These are phyloP conservation scores for Zeuzera pyrina DNA, from an alignment of 2,888 invertebrate genomes.

Conservation along the genomic window DNA sequence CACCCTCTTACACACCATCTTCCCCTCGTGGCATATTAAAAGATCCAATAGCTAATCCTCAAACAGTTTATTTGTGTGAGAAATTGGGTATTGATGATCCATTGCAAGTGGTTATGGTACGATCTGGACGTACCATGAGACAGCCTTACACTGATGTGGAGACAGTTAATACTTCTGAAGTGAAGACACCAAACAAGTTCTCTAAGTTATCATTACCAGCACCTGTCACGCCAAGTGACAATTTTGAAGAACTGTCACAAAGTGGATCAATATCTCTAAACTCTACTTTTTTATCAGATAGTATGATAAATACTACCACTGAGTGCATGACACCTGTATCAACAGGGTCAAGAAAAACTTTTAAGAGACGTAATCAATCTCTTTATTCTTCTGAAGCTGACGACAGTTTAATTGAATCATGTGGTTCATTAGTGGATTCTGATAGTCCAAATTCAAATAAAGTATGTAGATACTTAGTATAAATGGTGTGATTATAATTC, in stretches of 20 bases:
- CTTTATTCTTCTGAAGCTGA: conserved; percentile 46
- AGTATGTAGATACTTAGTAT: too few species aligned
- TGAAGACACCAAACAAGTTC: conserved; percentile 36
- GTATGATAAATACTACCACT: conserved; percentile 20
- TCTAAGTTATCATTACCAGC: conserved; percentile 49
- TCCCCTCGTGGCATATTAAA: conserved; percentile 48
- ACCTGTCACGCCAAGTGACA: conserved; percentile 45
- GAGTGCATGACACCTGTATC: conserved; percentile 41
- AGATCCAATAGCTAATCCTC: conserved; percentile 76
- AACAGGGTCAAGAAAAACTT: conserved; percentile 39
- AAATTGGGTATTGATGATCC: conserved; percentile 87
- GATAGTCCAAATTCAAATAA: conserved; percentile 39
- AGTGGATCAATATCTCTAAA: conserved; percentile 20
- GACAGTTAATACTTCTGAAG: conserved; percentile 9
- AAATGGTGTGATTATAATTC: too few species aligned
- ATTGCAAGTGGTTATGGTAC: conserved; percentile 73
- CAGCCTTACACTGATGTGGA: conserved; percentile 15
- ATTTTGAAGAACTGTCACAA: conserved; percentile 25
- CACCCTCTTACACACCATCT: conserved; percentile 71
- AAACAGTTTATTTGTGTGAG: conserved; percentile 79
- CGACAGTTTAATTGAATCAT: conserved; percentile 30
- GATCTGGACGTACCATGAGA: conserved; percentile 56
- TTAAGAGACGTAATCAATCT: conserved; percentile 59
- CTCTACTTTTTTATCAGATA: conserved; percentile 26
- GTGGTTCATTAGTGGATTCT: conserved; percentile 27